Conservation (phyloP, 2,888 invertebrate genomes). For the Leptinotarsa haldemani region DNA sequence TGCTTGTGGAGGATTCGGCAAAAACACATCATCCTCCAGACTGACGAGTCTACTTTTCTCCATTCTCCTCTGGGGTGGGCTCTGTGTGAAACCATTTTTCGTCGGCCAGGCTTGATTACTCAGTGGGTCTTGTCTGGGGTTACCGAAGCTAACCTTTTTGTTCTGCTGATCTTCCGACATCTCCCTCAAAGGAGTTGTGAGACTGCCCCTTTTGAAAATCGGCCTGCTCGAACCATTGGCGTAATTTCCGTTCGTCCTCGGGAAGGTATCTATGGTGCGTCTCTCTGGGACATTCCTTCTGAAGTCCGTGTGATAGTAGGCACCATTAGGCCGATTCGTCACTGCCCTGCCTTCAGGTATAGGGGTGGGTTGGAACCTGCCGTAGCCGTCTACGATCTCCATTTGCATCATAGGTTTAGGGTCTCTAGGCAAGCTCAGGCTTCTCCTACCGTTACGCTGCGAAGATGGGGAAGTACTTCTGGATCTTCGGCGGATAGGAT, state of each 20-base stretch:
- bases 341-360: slow-evolving; percentile 52
- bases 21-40: slow-evolving; percentile 61
- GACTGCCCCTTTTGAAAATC: slow-evolving; percentile 69
- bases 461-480: slow-evolving; percentile 66
- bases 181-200: slow-evolving; percentile 59
- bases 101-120: slow-evolving; percentile 65
- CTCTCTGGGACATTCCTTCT: slow-evolving; percentile 54
- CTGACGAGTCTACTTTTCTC: slow-evolving; percentile 50
- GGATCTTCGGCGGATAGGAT: slow-evolving; percentile 62
- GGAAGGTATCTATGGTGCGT: slow-evolving; percentile 49
- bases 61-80: slow-evolving; percentile 61
- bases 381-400: slow-evolving; percentile 30
- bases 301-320: slow-evolving; percentile 46
- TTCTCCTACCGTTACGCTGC: slow-evolving; percentile 62
- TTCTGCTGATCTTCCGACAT: slow-evolving; percentile 61
- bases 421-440: slow-evolving; percentile 63
- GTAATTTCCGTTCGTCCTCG: slow-evolving; percentile 37
- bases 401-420: slow-evolving; percentile 33
- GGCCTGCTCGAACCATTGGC: slow-evolving; percentile 59
- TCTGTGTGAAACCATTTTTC: slow-evolving; percentile 65
- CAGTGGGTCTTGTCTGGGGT: slow-evolving; percentile 42
- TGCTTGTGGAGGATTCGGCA: slow-evolving; percentile 48
- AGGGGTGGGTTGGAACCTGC: slow-evolving; percentile 35
- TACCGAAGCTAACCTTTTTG: slow-evolving; percentile 69
- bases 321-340: slow-evolving; percentile 33